A percentile compares a stretch with the other conserved stretches of the same genome.
Conservation (phyloP, 2,113 vertebrate genomes). For the Parotia lawesii region DNA sequence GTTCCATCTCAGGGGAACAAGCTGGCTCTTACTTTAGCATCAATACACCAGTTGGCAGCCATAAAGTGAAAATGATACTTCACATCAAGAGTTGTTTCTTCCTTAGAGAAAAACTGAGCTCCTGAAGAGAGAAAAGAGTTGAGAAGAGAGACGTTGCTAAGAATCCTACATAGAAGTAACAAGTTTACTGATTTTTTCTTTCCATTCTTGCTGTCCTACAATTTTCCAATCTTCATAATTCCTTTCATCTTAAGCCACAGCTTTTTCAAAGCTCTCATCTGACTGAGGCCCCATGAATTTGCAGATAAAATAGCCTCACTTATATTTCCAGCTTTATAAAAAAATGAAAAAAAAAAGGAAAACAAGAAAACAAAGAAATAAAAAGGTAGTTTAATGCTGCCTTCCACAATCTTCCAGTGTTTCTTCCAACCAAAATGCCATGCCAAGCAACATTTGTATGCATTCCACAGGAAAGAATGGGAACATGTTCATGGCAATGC, state of each 20-base stretch:
- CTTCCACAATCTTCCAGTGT: background rate
- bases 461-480: background rate
- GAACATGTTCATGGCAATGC: background rate
- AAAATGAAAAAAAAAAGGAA: background rate
- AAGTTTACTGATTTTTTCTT: background rate
- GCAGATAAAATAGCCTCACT: background rate
- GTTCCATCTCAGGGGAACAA: background rate
- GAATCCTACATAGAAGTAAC: background rate
- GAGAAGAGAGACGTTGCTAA: background rate
- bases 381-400: background rate
- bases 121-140: background rate
- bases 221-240: background rate
- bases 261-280: background rate
- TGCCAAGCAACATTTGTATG: background rate
- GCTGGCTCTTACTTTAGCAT: background rate
- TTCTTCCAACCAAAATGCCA: background rate
- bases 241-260: background rate
- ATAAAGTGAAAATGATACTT: background rate
- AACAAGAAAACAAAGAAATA: accelerated
- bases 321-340: background rate
- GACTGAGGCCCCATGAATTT: background rate
- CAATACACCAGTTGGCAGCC: background rate
- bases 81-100: background rate
- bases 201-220: background rate
- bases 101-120: background rate